A percentile compares a stretch with the other conserved stretches of the same genome.
Conservation (phyloP, 2,797 vertebrate genomes). For the Myoxocephalus aenaeus region DNA sequence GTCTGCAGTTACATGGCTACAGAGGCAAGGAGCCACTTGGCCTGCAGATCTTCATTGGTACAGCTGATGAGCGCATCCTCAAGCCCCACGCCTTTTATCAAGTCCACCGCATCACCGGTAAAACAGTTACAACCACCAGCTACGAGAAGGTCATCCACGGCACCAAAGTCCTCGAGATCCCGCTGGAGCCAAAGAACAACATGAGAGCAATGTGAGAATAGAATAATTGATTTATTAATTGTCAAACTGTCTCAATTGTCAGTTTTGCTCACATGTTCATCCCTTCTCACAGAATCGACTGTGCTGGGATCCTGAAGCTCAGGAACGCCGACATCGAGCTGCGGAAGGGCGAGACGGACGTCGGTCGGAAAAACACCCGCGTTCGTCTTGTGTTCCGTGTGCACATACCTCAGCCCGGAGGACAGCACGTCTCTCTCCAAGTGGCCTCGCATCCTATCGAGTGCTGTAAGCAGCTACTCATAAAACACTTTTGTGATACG, state of each 20-base stretch:
- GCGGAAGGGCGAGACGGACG: slow-evolving; percentile 97
- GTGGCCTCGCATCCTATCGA: slow-evolving; percentile 95
- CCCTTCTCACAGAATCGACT: slow-evolving; percentile 89
- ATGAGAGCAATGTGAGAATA: slow-evolving; percentile 96
- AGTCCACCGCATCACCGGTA: slow-evolving; percentile 99
- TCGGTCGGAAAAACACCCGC: slow-evolving; percentile 96
- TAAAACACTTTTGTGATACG: not conserved
- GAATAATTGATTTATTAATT: not conserved
- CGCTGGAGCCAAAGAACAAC: slow-evolving; percentile 96
- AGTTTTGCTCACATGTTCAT: not conserved
- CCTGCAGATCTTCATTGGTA: slow-evolving; percentile 99
- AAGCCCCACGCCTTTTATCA: slow-evolving; percentile 99
- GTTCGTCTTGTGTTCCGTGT: slow-evolving; percentile 96
- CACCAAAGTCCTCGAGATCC: slow-evolving; percentile 98
- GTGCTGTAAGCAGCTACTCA: slow-evolving; percentile 90
- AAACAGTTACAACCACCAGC: slow-evolving; percentile 98
- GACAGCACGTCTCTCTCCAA: slow-evolving; percentile 92
- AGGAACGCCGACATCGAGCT: slow-evolving; percentile 97
- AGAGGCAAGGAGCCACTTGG: slow-evolving; percentile 95
- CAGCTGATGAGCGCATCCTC: slow-evolving; percentile 95
- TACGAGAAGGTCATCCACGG: slow-evolving; percentile 94
- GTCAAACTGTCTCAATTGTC: not conserved
- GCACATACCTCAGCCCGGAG: slow-evolving; percentile 92
- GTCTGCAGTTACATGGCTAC: slow-evolving; percentile 93
- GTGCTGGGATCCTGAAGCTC: slow-evolving; percentile 96